Percentiles rank a stretch among this genome's conserved stretches.
phyloP scores from a whole-genome alignment of 2,113 vertebrate species.

The Plecturocebus donacophilus region DNA sequence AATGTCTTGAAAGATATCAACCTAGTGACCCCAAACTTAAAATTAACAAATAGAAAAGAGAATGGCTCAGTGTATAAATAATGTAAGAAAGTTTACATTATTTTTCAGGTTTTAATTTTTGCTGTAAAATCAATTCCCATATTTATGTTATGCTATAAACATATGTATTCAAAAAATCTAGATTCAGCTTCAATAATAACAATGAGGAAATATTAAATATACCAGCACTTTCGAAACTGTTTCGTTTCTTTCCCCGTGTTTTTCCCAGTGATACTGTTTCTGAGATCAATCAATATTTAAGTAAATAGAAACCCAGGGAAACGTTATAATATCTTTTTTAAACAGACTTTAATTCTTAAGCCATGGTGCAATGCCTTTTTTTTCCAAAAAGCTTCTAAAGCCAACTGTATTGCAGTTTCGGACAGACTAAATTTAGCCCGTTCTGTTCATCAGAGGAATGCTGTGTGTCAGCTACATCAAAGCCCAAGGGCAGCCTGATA shows the following conservation, averaged over 20 bases:
- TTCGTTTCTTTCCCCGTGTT: conserved; percentile 24
- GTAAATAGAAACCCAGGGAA: conserved; percentile 74
- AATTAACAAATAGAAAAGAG: background rate
- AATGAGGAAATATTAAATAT: conserved; percentile 48
- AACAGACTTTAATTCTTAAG: conserved; percentile 80
- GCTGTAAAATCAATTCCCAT: conserved; percentile 9
- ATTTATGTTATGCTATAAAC: background rate
- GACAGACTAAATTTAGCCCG: conserved; percentile 91
- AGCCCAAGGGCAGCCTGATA: conserved; percentile 90
- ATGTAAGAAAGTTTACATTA: background rate
- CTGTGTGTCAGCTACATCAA: conserved; percentile 90
- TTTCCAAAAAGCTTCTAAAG: conserved; percentile 83
- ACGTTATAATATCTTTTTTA: conserved; percentile 31
- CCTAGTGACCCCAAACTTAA: background rate
- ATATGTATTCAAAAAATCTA: conserved; percentile 22
- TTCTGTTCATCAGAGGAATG: conserved; percentile 90
- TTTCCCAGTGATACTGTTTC: background rate
- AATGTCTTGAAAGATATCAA: background rate
- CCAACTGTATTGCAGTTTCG: conserved; percentile 86
- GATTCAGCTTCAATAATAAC: background rate
- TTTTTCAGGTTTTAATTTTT: conserved; percentile 40
- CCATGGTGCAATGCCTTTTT: conserved; percentile 78
- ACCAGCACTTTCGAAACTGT: background rate
- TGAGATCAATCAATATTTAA: conserved; percentile 61
- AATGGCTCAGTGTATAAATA: background rate